phyloP scores from a whole-genome alignment of 2,888 invertebrate genomes.

The Gymnosoma rotundatum region DNA sequence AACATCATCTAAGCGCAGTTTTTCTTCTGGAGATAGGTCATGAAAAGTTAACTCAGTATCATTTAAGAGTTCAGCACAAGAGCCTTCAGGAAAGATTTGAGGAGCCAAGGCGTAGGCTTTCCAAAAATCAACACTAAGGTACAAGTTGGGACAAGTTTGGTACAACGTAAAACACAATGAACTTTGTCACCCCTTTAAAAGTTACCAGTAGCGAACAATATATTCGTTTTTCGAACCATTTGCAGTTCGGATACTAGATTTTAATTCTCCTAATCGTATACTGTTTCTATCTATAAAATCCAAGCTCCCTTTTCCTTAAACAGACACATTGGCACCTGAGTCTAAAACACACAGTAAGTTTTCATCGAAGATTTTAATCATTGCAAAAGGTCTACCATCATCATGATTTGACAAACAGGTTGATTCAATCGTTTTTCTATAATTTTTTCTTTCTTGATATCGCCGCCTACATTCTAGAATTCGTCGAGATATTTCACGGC shows the following conservation, averaged over 20 bases:
- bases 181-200: conserved; percentile 8
- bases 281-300: conserved; percentile 25
- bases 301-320: background rate
- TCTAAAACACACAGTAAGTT: conserved; percentile 4
- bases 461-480: background rate
- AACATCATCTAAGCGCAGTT: no score
- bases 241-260: no score
- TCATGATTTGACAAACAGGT: background rate
- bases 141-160: conserved; percentile 20
- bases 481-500: background rate
- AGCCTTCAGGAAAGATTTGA: no score
- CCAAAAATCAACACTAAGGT: conserved; percentile 31
- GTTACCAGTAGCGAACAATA: no score
- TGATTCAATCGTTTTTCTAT: conserved; percentile 20
- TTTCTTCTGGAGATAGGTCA: no score
- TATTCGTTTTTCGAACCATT: no score
- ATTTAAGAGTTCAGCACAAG: no score
- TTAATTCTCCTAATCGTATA: background rate
- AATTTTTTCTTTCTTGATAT: background rate
- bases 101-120: background rate
- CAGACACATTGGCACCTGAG: conserved; percentile 30
- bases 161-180: conserved; percentile 20
- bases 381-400: conserved; percentile 33
- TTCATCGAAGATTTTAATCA: conserved; percentile 7
- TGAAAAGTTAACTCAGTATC: no score